phyloP scores from a whole-genome alignment of 2,888 invertebrate genomes.

The Atrina japonica region DNA sequence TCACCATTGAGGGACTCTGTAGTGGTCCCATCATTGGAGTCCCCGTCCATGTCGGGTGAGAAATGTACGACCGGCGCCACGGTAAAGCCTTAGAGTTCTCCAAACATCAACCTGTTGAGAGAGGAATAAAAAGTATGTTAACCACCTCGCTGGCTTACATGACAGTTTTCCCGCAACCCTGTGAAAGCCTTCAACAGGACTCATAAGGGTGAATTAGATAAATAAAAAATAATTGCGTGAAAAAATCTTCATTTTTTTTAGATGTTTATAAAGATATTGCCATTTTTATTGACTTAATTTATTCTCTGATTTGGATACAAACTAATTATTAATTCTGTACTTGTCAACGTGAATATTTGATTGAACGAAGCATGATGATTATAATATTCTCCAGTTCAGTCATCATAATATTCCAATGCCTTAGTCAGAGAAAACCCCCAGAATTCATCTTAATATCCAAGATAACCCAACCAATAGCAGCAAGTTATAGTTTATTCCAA shows the following conservation, averaged over 20 bases:
- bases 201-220: neutral
- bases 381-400: conserved; percentile 42
- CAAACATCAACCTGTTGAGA: conserved; percentile 12
- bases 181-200: neutral
- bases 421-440: conserved; percentile 17
- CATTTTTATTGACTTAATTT: too few species aligned
- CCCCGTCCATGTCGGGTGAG: conserved; percentile 71
- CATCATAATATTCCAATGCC: conserved; percentile 48
- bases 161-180: neutral
- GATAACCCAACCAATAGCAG: neutral
- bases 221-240: neutral
- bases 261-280: too few species aligned
- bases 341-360: conserved; percentile 52
- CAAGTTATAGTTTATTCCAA: neutral
- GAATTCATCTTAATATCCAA: conserved; percentile 13
- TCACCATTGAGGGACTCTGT: conserved; percentile 76
- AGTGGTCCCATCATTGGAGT: conserved; percentile 74
- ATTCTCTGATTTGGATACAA: conserved; percentile 1
- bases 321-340: conserved; percentile 36
- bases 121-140: conserved; percentile 5
- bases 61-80: conserved; percentile 37
- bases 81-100: neutral
- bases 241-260: neutral
- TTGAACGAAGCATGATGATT: conserved; percentile 48
- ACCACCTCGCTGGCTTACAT: neutral